phyloP scores from a whole-genome alignment of 2,113 vertebrate species.

The Macaca fascicularis region T2T-MFA8v1.1 NC_088387.1:7469501-7470000 shows the following conservation, averaged over 20 bases:
- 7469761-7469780: not conserved
- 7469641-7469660: not conserved
- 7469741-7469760: not conserved
- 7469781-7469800: not conserved
- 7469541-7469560: not conserved
- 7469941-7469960: not conserved
- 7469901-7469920: not conserved
- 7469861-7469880: not conserved
- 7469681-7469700: not conserved
- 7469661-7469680: not conserved
- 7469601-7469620: not conserved
- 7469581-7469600: not conserved
- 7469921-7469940: not conserved
- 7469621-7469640: not conserved
- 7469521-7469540: not conserved
- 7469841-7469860: not conserved
- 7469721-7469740: not conserved
- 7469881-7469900: not conserved
- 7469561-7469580: not conserved
- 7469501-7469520: not conserved
- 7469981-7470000: not conserved
- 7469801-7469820: not conserved
- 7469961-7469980: not conserved
- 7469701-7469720: not conserved
- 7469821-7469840: not conserved